Evolutionary conservation across 2,113 vertebrate species (phyloP).

Genomic region (Xiphophorus maculatus): DNA sequence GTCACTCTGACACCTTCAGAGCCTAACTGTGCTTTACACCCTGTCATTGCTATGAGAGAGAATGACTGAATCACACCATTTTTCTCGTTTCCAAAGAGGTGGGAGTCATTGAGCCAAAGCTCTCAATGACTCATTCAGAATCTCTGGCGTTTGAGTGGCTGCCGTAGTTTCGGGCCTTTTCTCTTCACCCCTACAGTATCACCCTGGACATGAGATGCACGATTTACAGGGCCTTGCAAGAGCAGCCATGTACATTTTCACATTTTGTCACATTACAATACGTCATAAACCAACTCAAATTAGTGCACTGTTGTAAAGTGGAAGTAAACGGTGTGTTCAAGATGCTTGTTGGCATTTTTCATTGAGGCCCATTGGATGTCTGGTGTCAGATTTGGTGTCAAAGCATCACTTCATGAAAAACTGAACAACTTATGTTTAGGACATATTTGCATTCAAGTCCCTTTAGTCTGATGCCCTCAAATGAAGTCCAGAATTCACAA

Average conservation of each 20-base stretch:
- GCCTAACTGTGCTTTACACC: conserved; percentile 53
- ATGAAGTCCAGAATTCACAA: too few relatives aligned
- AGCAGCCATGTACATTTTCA: not conserved
- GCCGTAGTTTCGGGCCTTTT: not conserved
- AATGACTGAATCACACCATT: conserved; percentile 43
- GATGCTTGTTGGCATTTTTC: too few relatives aligned
- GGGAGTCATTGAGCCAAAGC: conserved; percentile 59
- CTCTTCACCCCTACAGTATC: not conserved
- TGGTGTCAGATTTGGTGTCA: too few relatives aligned
- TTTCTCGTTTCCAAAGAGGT: conserved; percentile 46
- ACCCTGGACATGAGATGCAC: not conserved
- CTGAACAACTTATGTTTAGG: too few relatives aligned
- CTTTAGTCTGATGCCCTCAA: too few relatives aligned
- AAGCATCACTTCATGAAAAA: too few relatives aligned
- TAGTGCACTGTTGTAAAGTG: not conserved
- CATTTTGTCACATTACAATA: too few relatives aligned
- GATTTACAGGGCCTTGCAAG: not conserved
- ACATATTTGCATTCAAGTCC: too few relatives aligned
- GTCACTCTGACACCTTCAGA: conserved; percentile 47
- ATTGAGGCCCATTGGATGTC: too few relatives aligned
- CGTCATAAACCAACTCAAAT: not conserved
- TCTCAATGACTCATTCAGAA: conserved; percentile 20
- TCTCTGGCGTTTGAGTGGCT: conserved; percentile 36
- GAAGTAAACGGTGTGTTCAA: not conserved
- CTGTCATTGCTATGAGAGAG: conserved; percentile 55